These are phyloP conservation scores for Gryllus longicercus DNA, from an alignment of 2,888 invertebrate species.

Conservation along the genomic window DNA sequence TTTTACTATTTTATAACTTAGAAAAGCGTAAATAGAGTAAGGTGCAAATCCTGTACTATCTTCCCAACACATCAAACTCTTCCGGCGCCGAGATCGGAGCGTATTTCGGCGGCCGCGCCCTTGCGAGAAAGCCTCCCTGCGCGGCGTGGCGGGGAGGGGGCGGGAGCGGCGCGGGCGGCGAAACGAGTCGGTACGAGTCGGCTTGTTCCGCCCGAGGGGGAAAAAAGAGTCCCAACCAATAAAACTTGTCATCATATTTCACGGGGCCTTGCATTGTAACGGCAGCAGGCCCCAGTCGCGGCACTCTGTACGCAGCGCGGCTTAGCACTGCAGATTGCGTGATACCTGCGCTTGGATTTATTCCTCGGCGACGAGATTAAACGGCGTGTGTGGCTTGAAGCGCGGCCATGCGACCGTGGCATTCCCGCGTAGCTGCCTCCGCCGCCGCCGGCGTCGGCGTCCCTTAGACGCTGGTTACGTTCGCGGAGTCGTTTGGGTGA, in stretches of 20 bases:
- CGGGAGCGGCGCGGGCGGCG: no score
- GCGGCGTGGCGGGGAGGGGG: no score
- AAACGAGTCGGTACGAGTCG: background rate
- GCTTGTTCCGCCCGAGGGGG: background rate
- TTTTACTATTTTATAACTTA: no score
- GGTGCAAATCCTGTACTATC: no score
- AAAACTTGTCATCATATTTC: constrained; percentile 17
- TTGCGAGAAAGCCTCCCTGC: no score
- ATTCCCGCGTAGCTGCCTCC: background rate
- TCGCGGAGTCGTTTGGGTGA: no score
- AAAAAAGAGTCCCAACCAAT: background rate
- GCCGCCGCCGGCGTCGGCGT: background rate
- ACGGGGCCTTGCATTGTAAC: background rate
- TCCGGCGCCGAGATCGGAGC: no score
- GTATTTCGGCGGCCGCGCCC: no score
- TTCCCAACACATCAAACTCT: no score
- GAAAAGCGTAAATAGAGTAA: no score
- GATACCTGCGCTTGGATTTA: background rate
- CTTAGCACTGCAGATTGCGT: constrained; percentile 8
- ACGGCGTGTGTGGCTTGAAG: background rate
- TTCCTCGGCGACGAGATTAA: background rate
- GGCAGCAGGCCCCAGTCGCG: background rate
- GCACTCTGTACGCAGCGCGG: background rate
- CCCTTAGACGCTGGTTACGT: background rate
- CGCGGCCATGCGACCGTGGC: background rate